A percentile compares a stretch with the other conserved stretches of the same genome.
Conservation (phyloP, 2,113 vertebrate genomes). For the Datnioides undecimradiatus region DNA sequence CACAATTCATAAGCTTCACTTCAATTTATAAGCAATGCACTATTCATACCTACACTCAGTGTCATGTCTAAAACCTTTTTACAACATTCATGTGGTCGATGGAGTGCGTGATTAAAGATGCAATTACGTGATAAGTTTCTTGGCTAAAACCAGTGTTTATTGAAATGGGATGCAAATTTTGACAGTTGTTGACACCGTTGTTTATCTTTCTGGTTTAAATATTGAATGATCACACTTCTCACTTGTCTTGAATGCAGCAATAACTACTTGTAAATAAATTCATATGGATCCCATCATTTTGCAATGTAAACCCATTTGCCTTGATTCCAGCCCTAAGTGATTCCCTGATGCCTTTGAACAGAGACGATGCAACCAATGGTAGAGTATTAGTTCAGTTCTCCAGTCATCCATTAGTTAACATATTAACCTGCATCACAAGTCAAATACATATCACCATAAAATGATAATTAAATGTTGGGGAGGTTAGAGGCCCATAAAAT, state of each 20-base stretch:
- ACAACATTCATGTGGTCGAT: neutral
- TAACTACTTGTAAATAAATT: conserved; percentile 57
- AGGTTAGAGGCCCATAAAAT: neutral
- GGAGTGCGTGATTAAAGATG: neutral
- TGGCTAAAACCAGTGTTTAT: neutral
- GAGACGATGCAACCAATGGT: conserved; percentile 85
- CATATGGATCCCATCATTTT: conserved; percentile 61
- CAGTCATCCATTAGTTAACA: conserved; percentile 60
- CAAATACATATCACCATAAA: conserved; percentile 56
- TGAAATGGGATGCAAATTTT: conserved; percentile 23
- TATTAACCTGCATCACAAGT: conserved; percentile 59
- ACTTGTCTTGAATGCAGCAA: conserved; percentile 42
- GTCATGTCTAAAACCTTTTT: neutral
- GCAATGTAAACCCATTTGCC: conserved; percentile 79
- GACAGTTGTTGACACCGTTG: neutral
- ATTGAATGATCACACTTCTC: conserved; percentile 13
- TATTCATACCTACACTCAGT: neutral
- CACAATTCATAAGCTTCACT: no score
- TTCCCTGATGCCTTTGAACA: conserved; percentile 84
- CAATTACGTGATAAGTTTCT: neutral
- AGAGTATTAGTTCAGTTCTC: conserved; percentile 82
- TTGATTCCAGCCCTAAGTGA: conserved; percentile 86
- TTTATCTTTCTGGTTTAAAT: conserved; percentile 23
- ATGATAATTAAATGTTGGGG: conserved; percentile 63
- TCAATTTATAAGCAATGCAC: neutral